Base-by-base conservation (phyloP, 1,140 invertebrate genomes). In the Drosophila ogumai region DNA sequence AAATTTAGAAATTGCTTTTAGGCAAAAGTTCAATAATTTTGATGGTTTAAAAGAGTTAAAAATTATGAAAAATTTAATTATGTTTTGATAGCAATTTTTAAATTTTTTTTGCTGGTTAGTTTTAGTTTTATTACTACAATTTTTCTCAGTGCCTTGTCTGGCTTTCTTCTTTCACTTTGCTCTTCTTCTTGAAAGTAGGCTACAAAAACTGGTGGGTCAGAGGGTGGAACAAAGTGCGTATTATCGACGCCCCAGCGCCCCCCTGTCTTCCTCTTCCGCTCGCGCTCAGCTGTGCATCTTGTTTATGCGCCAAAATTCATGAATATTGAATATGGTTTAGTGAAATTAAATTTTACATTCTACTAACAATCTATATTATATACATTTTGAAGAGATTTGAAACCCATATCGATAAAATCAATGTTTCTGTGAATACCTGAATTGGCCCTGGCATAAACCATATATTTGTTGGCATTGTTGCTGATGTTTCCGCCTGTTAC, bases 211-310 rank as follows among this genome's bases (percentile, higher is more conserved):
- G 36, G 58, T 7, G 28, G 28, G 36, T 41, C 25, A 47, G 22
- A 8, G 38, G 41, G 66, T 22, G 54, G 38, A 12, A 49, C 67
- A 75, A 74, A 55, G 69, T 64, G 74, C 75, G 73, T 68, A 78
- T 76, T 76, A 69, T 78, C 75, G 75, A 78, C 73, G 75, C 75
- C 61, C 68, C 34, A 52, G 44, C 63, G 44, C 31, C 43, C 31
- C 43, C 44, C 31, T 4, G 25, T 17, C 34, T 25, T 40, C 32
- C 22, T 36, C 36, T 25, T 12, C 44, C n/a, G 44, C 74, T 25
- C 25, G 34, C 52, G n/a, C 56, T 52, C 32, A 49, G 58, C 17
- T 38, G 34, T 58, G 19, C 22, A 28, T 19, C 56, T 63, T 31
- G 61, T 80, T 79, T 75, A 71, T 79, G 69, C 58, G 54, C 9